Evolutionary conservation across 30 jellyfish, hydroid and myxozoan genomes (phyloP).

Genomic region (Hydractinia echinata): DNA sequence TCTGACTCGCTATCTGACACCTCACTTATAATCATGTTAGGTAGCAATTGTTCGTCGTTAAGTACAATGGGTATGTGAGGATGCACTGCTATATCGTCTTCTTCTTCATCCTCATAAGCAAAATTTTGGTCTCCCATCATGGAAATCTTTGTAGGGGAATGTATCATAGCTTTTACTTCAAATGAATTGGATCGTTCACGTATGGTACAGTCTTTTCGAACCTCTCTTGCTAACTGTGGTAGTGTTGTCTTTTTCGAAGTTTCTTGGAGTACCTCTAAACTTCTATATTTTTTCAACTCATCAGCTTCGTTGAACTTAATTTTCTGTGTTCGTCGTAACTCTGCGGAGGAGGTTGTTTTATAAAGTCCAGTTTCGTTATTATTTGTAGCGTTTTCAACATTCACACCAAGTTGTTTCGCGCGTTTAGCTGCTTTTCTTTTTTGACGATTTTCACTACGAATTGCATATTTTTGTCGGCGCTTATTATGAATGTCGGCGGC

Average conservation of each 20-base stretch:
- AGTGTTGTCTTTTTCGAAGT: background rate
- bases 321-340: too few species aligned
- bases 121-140: slow-evolving; percentile 4
- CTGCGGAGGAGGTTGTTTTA: too few species aligned
- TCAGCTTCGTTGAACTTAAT: too few species aligned
- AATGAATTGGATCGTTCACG: background rate
- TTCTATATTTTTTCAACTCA: background rate
- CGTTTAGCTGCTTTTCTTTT: background rate
- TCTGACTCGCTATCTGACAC: background rate
- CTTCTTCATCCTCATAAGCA: slow-evolving; percentile 10
- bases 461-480: slow-evolving; percentile 36
- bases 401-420: slow-evolving; percentile 6
- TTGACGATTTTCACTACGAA: slow-evolving; percentile 3
- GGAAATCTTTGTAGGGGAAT: background rate
- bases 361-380: too few species aligned
- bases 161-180: background rate
- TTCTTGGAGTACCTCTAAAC: background rate
- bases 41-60: background rate
- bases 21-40: background rate
- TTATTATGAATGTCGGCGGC: slow-evolving; percentile 13
- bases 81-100: background rate
- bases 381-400: background rate
- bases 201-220: background rate
- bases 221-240: background rate
- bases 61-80: slow-evolving; percentile 5